These are phyloP conservation scores for Daboia siamensis DNA, from an alignment of 2,113 vertebrate genomes.

Conservation along the genomic window DNA sequence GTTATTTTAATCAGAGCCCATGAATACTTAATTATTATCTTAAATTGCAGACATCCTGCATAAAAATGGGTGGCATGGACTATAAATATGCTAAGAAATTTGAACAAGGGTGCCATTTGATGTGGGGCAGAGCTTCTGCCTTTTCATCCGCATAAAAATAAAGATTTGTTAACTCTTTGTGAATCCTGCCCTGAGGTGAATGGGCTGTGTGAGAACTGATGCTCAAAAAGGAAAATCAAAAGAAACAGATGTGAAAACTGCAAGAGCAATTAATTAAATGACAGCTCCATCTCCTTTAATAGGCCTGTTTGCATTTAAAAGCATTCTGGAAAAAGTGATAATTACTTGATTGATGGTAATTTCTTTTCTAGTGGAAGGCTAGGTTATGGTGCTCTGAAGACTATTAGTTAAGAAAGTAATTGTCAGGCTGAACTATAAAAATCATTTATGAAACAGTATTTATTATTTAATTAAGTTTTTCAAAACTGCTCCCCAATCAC, in stretches of 20 bases:
- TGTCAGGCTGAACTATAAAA: not conserved
- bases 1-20: not conserved
- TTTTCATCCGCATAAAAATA: not conserved
- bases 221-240: not conserved
- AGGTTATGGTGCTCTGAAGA: conserved; percentile 3
- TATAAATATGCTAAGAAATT: not conserved
- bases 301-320: conserved; percentile 50
- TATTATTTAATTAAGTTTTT: not conserved
- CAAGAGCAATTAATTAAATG: conserved; percentile 60
- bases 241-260: conserved; percentile 58
- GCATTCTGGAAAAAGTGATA: conserved; percentile 52
- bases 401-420: not conserved
- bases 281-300: conserved; percentile 52
- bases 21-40: not conserved
- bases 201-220: conserved; percentile 12
- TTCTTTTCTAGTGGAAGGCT: not conserved
- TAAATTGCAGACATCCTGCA: not conserved
- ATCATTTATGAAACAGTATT: not conserved
- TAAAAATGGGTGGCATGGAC: not conserved
- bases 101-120: not conserved
- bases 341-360: conserved; percentile 46
- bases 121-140: not conserved
- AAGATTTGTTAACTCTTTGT: conserved; percentile 33
- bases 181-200: conserved; percentile 45
- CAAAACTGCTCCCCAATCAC: not conserved